These are phyloP conservation scores for Cryptocephalus primarius DNA, from an alignment of 2,888 invertebrate genomes.

Conservation along the genomic window DNA sequence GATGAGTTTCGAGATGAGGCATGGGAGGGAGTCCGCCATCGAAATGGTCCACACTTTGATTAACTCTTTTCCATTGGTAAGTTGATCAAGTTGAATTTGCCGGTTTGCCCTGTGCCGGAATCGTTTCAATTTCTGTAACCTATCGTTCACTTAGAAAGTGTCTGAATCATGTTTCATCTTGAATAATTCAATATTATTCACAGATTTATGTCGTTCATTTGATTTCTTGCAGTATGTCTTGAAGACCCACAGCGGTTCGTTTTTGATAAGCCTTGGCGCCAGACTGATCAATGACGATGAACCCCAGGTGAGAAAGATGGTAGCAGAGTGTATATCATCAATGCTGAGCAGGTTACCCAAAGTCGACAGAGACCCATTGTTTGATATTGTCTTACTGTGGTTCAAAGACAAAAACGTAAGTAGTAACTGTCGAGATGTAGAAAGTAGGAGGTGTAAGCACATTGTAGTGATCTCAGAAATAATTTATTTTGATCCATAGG, in stretches of 20 bases:
- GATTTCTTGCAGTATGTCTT: constrained; percentile 43
- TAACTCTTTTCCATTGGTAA: constrained; percentile 62
- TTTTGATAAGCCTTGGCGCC: constrained; percentile 66
- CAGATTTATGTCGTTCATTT: no score
- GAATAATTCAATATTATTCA: no score
- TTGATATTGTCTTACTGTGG: constrained; percentile 60
- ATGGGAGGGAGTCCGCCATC: constrained; percentile 76
- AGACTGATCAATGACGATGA: constrained; percentile 75
- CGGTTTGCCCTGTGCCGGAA: no score
- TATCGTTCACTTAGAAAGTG: no score
- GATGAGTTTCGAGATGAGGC: constrained; percentile 67
- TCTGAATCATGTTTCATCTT: no score
- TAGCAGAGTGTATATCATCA: constrained; percentile 60
- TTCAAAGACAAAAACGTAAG: constrained; percentile 52
- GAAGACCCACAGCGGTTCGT: constrained; percentile 48
- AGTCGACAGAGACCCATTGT: constrained; percentile 53
- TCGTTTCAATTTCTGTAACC: no score
- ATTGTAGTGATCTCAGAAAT: no score
- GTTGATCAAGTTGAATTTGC: constrained; percentile 22
- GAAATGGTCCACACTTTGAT: constrained; percentile 75
- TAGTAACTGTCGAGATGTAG: background rate
- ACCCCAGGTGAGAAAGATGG: constrained; percentile 60
- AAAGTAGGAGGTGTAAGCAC: no score
- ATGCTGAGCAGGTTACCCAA: constrained; percentile 51
- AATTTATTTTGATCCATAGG: no score